These are phyloP conservation scores for Anabas testudineus DNA, from an alignment of 2,797 vertebrate genomes.

Conservation along the genomic window DNA sequence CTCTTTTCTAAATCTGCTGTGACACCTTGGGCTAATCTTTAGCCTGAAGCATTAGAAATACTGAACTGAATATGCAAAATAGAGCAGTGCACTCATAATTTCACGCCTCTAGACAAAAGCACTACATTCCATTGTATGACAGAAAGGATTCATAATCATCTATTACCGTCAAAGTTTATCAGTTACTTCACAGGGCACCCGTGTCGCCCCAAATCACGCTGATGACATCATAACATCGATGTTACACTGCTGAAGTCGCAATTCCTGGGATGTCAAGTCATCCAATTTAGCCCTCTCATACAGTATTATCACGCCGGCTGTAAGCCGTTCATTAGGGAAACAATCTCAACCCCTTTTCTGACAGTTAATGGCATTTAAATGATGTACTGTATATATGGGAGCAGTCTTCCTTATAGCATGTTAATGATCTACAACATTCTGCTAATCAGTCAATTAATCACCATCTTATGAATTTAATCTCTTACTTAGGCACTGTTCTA, in stretches of 20 bases:
- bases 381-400: conserved; percentile 64
- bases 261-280: conserved; percentile 56
- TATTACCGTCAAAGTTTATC: conserved; percentile 67
- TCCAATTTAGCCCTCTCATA: conserved; percentile 56
- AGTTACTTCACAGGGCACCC: conserved; percentile 30
- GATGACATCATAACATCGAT: conserved; percentile 45
- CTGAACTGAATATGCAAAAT: conserved; percentile 52
- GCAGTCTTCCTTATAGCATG: conserved; percentile 70
- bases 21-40: conserved; percentile 43
- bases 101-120: conserved; percentile 47
- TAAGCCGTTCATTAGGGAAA: conserved; percentile 77
- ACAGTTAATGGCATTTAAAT: conserved; percentile 78
- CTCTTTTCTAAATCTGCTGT: conserved; percentile 24
- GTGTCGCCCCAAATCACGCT: conserved; percentile 1
- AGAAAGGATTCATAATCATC: conserved; percentile 66
- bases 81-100: conserved; percentile 11
- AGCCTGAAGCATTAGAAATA: conserved; percentile 44
- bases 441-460: conserved; percentile 85
- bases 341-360: conserved; percentile 63
- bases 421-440: conserved; percentile 76
- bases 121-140: conserved; percentile 38
- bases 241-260: conserved; percentile 37
- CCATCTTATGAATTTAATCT: conserved; percentile 81
- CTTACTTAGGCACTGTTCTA: conserved; percentile 75
- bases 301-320: conserved; percentile 48